Conservation (phyloP, 2,888 invertebrate species). For the Tiphia femorata region DNA sequence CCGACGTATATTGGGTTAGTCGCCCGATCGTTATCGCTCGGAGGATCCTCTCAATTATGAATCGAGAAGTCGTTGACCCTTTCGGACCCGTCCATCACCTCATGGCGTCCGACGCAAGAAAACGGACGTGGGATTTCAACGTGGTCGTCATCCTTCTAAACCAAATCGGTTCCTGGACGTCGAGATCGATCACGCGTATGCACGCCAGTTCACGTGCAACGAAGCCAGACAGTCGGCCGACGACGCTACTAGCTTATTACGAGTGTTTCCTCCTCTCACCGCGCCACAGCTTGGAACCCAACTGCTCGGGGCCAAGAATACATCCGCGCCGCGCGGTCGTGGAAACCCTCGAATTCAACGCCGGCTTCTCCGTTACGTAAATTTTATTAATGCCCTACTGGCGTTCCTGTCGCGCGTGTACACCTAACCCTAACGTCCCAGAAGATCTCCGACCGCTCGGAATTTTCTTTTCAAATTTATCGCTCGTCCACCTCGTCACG, state of each 20-base stretch:
- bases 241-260: slow-evolving; percentile 25
- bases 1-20: neutral
- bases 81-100: neutral
- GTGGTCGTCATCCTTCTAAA: neutral
- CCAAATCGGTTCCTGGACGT: slow-evolving; percentile 23
- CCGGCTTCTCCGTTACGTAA: slow-evolving; percentile 22
- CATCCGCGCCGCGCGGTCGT: slow-evolving; percentile 7
- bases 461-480: no score
- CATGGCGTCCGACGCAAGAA: no score
- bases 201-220: slow-evolving; percentile 17
- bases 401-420: neutral
- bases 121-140: no score
- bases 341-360: neutral
- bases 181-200: slow-evolving; percentile 30
- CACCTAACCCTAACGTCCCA: no score
- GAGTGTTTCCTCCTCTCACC: no score
- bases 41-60: neutral
- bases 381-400: slow-evolving; percentile 27
- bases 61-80: slow-evolving; percentile 1
- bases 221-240: slow-evolving; percentile 19
- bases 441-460: no score
- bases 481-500: no score
- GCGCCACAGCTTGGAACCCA: no score
- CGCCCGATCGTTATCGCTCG: neutral
- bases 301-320: no score